Base-by-base conservation (phyloP, 1,140 invertebrate species). In the Drosophila kurseongensis region DNA sequence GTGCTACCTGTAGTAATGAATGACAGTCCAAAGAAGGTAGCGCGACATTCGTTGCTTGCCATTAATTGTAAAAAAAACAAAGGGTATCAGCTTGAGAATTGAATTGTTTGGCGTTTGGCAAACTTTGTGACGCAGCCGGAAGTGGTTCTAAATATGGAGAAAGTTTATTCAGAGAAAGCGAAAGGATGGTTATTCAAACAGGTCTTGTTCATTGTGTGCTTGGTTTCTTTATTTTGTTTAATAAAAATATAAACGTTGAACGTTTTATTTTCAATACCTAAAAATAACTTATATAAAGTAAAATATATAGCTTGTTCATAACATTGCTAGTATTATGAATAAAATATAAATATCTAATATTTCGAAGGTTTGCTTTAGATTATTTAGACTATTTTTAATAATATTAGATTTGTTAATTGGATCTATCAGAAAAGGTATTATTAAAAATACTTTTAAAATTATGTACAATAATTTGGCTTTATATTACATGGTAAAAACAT, bases 11-110 rank as follows among this genome's bases (percentile, higher is more conserved):
- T 85, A 78, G 74, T 85, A 78, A 71, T 85, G 68, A 81, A 69
- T 81, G 81, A 14, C 74, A 67, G 56, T 45, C 81, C 78, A 78
- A 85, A 86, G 73, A 86, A 75, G 82, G 82, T 41, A 65, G 51
- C 55, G 65, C 73, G 57, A 48, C 56, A 71, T 68, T 80, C 62
- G 44, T 32, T 44, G 40, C 12, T 35, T 18, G 32, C 29, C 61
- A 68, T 68, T 52, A 83, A 72, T 80, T 80, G 66, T 73, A 29
- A 56, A 42, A 68, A 71, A 45, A 68, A 32, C 48, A 62, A 57
- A 41, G 59, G 36, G 75, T 72, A 72, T 48, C 54, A 36, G 44
- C n/a, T 4, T 1, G 48, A 2, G 38, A 32, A 38, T 14, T n/a
- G 54, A n/a, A 23, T 68, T 27, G 27, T 38, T 18, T 36, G 10